Evolutionary conservation across 2,797 vertebrate species (phyloP).

Genomic region (Sitta carolinensis): DNA sequence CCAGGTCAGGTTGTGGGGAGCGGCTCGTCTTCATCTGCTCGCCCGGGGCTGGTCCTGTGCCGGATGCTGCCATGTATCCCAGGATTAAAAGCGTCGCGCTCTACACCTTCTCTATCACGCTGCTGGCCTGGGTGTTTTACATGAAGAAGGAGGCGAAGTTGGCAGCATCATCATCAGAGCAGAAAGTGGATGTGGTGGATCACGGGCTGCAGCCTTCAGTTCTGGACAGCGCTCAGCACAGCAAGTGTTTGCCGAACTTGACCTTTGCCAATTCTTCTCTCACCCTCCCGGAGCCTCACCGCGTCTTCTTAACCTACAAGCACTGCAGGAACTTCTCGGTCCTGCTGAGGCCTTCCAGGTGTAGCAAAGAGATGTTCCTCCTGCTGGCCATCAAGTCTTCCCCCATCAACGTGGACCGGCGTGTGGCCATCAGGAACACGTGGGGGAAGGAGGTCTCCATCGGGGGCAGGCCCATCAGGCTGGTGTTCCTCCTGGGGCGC

Average conservation of each 20-base stretch:
- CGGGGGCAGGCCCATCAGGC: conserved; percentile 36
- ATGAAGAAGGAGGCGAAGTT: conserved; percentile 48
- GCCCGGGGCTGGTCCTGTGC: neutral
- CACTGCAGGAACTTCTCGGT: conserved; percentile 76
- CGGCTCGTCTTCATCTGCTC: neutral
- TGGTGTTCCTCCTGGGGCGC: conserved; percentile 76
- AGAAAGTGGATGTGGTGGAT: neutral
- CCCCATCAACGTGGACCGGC: conserved; percentile 71
- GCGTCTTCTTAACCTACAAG: conserved; percentile 74
- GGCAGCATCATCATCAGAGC: fast-evolving
- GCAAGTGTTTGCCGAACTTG: conserved; percentile 61
- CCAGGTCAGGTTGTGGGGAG: neutral
- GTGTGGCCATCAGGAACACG: conserved; percentile 75
- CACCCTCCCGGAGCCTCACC: conserved; percentile 67
- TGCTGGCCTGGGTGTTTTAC: conserved; percentile 55
- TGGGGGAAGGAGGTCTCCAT: conserved; percentile 73
- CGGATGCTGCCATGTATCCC: conserved; percentile 42
- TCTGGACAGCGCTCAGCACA: neutral
- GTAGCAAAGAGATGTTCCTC: conserved; percentile 70
- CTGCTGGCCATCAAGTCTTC: conserved; percentile 78
- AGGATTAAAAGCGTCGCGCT: conserved; percentile 25
- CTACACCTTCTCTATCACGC: conserved; percentile 3
- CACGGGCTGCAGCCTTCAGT: neutral
- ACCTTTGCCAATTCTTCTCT: conserved; percentile 39
- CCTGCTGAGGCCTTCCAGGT: conserved; percentile 70